Evolutionary conservation across 2,113 vertebrate genomes (phyloP), one percentile per base, ranked within the genome.

Genomic region (Dasyurus viverrinus): DNA sequence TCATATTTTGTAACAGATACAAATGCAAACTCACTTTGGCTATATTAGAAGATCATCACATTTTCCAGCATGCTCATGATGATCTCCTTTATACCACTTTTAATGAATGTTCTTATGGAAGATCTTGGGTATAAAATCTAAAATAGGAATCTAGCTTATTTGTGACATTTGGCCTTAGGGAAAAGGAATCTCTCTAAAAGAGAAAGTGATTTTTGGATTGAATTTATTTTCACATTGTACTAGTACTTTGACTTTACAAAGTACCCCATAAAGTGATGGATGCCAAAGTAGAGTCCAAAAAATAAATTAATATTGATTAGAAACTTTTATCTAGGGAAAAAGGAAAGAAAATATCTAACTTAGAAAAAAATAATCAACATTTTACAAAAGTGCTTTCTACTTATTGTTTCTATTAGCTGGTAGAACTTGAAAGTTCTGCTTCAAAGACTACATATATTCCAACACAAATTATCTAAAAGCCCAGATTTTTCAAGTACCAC

Each of bases 401-500:
- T 4, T 5, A 52, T 93, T 46, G 23, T 42, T 93, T 92, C 19
- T 23, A 30, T 47, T 54, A 91, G 60, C 57, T 94, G 2, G 16
- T 93, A 54, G 52, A 24, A 89, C 90, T 96, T 95, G 68, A 93
- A 53, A 47, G 47, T 60, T 93, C 90, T 57, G 30, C 10, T 54
- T 93, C 89, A 54, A 54, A 91, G 48, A 57, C 26, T 36, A 94
- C 2, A 11, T 19, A 47, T 91, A 76, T 76, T 9, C 93, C 95
- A 95, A 91, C 55, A 90, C 22, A 26, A 92, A 25, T 19, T 30
- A 47, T 46, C 57, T 42, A 54, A 92, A 93, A 94, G 89, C 53
- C 6, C 46, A 47, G 50, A 25, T 95, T 90, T 95, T 94, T 53
- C 48, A 91, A 94, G 53, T 11, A 55, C 53, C 47, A 47, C 92